Percentiles rank a stretch among this genome's conserved stretches.
phyloP scores from a whole-genome alignment of 2,888 invertebrate genomes.

The Theretra japonica region DNA sequence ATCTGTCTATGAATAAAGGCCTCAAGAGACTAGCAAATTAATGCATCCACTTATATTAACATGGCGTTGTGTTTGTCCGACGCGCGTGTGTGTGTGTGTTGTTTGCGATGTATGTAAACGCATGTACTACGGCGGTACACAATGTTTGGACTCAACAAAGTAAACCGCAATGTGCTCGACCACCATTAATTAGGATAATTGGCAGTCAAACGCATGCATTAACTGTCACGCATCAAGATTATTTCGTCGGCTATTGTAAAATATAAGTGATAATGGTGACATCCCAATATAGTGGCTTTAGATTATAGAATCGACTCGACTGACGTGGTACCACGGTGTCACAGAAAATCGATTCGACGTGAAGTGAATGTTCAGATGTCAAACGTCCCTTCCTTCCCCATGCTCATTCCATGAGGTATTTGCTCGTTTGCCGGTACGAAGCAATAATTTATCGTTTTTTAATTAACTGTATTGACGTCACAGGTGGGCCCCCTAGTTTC shows the following conservation, averaged over 20 bases:
- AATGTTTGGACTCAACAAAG: slow-evolving; percentile 61
- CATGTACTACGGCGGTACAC: slow-evolving; percentile 34
- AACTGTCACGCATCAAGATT: slow-evolving; percentile 38
- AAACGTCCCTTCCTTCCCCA: too few species aligned
- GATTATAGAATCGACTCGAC: too few species aligned
- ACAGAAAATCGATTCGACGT: too few species aligned
- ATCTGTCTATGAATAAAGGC: too few species aligned
- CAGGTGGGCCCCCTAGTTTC: too few species aligned
- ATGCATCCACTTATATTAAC: neutral
- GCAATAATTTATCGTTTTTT: neutral
- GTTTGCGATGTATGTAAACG: slow-evolving; percentile 14
- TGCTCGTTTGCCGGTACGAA: neutral
- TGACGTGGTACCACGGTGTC: too few species aligned
- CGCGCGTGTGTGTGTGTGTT: neutral
- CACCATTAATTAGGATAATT: slow-evolving; percentile 72
- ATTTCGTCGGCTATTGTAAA: slow-evolving; percentile 23
- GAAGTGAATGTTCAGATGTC: too few species aligned
- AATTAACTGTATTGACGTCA: too few species aligned
- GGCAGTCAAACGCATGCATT: slow-evolving; percentile 58
- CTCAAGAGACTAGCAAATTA: neutral
- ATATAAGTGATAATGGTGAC: neutral
- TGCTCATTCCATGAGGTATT: too few species aligned
- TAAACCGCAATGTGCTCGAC: slow-evolving; percentile 54
- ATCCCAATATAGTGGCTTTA: too few species aligned
- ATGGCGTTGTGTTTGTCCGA: neutral